Evolutionary conservation across 2,113 vertebrate species (phyloP), one percentile per base, ranked within the genome.

Genomic region (Microcebus ravelobensis): DNA sequence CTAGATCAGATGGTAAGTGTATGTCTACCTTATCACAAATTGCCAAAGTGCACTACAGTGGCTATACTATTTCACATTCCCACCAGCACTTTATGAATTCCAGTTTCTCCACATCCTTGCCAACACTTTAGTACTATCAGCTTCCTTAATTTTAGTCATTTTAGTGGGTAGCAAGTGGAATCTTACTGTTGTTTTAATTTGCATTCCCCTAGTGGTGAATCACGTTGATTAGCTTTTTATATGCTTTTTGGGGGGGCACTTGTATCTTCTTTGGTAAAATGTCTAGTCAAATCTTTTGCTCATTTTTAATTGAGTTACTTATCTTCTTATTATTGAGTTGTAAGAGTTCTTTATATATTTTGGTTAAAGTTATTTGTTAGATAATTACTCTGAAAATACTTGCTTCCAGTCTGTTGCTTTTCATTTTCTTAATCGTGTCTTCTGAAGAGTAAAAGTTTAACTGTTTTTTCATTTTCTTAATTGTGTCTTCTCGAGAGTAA

Each of bases 351-450:
- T 95, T 50, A 45, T 36, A 36, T 74, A 71, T 83, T 87, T 81
- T 95, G 52, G 42, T 70, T 91, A 50, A 76, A 86, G 59, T 39
- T 8, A 63, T 86, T 80, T 23, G 4, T 71, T 74, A 91, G 31
- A 17, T 71, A 52, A 90, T n/a, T 82, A 94, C 67, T 79, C 83
- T 85, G 42, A n/a, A 84, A 87, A 96, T 89, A 91, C 48, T 77
- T 96, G 42, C 70, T 91, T 96, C n/a, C 29, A 50, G 12, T 59
- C 18, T 70, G 25, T 76, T 95, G 70, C 17, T 95, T 97, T 92
- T 84, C 29, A 83, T 81, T 94, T 95, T 71, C n/a, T 45, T 63
- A 86, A 94, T 45, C 39, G 3, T 34, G 20, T 91, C 61, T 77
- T 85, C 68, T 52, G 4, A 95, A 87, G 57, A 90, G 59, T 52